Evolutionary conservation across 2,888 invertebrate genomes (phyloP), one percentile per base, ranked within the genome.

Genomic region (Eristalis intricaria): DNA sequence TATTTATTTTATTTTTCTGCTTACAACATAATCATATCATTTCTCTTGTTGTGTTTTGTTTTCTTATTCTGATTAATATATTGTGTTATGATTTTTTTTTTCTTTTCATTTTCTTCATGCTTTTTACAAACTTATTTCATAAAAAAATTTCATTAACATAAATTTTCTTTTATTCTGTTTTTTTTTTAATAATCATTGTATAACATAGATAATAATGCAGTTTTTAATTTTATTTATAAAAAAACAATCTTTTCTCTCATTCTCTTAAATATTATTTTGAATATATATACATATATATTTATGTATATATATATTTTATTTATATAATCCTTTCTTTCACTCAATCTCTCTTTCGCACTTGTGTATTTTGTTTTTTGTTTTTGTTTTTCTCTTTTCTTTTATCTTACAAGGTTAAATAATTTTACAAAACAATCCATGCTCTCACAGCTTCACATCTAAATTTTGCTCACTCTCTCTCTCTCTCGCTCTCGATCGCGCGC

Each of bases 181-280:
- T 65, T 26, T 63, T 50, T 69, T 69, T 56, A 68, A 64, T 75
- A 65, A 77, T 78, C 63, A 78, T 83, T 87, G 87, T 87, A 87
- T 78, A 83, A 87, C 75, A 75, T 87, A 82, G 65, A 63, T 84
- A 78, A 80, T 88, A 85, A 81, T 88, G 84, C 84, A 78, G 74
- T 74, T 76, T 71, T 70, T 70, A 78, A 84, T 82, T 73, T 74
- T 91, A 91, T 91, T 90, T 90, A 89, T 90, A 90, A 91, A 91
- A 91, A 91, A 91, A 91, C 91, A 91, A 91, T 91, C 91, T 91
- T 91, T 90, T 91, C 90, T 91, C 91, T 91, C 91, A 91, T 91
- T 90, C 90, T 90, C 90, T 89, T 84, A 78, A 89, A 84, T 87
- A 87, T 88, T 84, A 81, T 87, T n/a, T 76, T 77, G 79, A 87